Conservation (phyloP, 2,797 vertebrate genomes). For the Lutra lutra region DNA sequence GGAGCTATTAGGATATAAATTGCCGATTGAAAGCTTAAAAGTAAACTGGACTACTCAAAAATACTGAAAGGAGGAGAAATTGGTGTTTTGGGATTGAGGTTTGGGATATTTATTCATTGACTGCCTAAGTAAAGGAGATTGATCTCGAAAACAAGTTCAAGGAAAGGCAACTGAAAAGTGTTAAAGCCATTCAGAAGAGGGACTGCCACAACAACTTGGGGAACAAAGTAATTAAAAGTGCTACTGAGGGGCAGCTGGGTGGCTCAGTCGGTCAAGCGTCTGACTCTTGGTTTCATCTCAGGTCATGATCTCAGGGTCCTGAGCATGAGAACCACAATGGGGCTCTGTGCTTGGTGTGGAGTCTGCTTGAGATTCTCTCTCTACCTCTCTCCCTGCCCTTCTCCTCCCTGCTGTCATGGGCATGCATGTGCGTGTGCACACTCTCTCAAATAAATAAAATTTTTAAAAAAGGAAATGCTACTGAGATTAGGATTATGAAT, state of each 20-base stretch:
- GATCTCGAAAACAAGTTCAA: background rate
- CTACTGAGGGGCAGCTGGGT: background rate
- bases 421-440: background rate
- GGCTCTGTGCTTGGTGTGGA: background rate
- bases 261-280: background rate
- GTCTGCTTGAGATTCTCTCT: background rate
- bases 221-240: slow-evolving; percentile 10
- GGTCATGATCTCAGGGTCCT: background rate
- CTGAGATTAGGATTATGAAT: background rate
- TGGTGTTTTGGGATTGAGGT: background rate
- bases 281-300: background rate
- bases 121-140: background rate
- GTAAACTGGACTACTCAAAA: slow-evolving; percentile 32
- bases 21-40: background rate
- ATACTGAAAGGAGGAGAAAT: slow-evolving; percentile 27
- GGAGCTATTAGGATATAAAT: background rate
- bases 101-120: background rate
- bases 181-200: slow-evolving; percentile 8
- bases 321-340: background rate
- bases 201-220: background rate
- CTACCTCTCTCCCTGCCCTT: background rate
- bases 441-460: background rate
- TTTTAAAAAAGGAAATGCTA: background rate
- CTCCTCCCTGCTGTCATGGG: background rate
- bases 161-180: background rate